Evolutionary conservation across 2,797 vertebrate genomes (phyloP), one percentile per base, ranked within the genome.

Genomic region (Gymnoscopelus braueri): DNA sequence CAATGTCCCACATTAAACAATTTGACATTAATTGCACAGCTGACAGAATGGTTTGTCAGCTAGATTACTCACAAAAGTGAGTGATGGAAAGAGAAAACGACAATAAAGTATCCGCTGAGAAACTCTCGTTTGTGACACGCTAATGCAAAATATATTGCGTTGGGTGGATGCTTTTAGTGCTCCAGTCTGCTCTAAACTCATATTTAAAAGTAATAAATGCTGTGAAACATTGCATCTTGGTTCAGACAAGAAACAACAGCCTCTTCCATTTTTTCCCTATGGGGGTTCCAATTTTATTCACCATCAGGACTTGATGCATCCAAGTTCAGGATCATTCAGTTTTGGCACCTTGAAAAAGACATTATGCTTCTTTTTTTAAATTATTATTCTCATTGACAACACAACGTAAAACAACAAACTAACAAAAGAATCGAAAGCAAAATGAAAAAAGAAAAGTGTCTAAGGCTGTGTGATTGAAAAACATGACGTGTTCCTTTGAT

Each of bases 261-360:
- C 67, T 79, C 39, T 44, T 44, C 39, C 58, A 1, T 72, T 82
- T 71, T 73, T 87, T 87, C 86, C 88, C 88, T 84, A 79, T 72
- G 79, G 86, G 88, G 69, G 82, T 80, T 82, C 87, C 79, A 83
- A 81, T 83, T 87, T 92, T 91, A 90, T 91, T 92, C 65, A 77
- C 89, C 88, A 87, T 91, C 87, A 88, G 85, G 89, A 91, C 87
- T 90, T 88, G 89, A 91, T 88, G 87, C 89, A 90, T 91, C 90
- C 90, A 89, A 89, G 88, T 89, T 90, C 86, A 91, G 90, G 90
- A 87, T 91, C 88, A 88, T 91, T 91, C 88, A 87, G 84, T 90
- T 91, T 91, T 91, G 90, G 90, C 89, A 91, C 90, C 91, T 89
- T 90, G 81, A 86, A 90, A 86, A 90, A 90, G 86, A 91, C 82